phyloP scores from a whole-genome alignment of 2,797 vertebrate species.

The Avahi laniger region DNA sequence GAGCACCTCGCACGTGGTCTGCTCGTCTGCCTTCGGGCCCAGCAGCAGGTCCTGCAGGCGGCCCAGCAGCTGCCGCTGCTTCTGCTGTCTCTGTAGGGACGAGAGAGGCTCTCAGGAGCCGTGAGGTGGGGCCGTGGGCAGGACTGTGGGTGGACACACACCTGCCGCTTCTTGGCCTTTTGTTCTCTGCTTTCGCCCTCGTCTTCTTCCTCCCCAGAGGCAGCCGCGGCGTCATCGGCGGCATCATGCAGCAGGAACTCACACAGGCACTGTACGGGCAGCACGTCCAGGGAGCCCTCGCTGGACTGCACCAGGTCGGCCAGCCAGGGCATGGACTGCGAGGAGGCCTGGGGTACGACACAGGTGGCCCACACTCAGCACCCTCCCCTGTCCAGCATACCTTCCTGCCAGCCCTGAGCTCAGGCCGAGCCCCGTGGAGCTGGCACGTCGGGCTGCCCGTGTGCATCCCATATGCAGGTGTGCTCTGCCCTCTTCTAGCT shows the following conservation, averaged over 20 bases:
- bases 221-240: slow-evolving; percentile 86
- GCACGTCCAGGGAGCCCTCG: slow-evolving; percentile 96
- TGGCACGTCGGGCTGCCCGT: too few relatives aligned
- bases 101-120: neutral
- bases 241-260: slow-evolving; percentile 98
- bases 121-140: fast-evolving
- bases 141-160: neutral
- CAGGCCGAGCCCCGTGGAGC: neutral
- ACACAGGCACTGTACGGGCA: slow-evolving; percentile 98
- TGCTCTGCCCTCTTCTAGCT: neutral
- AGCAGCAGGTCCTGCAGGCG: slow-evolving; percentile 96
- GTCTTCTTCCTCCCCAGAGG: slow-evolving; percentile 93
- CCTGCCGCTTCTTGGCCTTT: slow-evolving; percentile 94
- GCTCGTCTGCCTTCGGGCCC: slow-evolving; percentile 96
- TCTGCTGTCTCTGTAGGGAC: slow-evolving; percentile 92
- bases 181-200: slow-evolving; percentile 98
- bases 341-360: slow-evolving; percentile 90
- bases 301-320: slow-evolving; percentile 98
- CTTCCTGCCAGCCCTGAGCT: fast-evolving
- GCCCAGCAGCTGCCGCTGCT: slow-evolving; percentile 96
- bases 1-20: slow-evolving; percentile 97
- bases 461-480: neutral
- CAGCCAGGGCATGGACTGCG: slow-evolving; percentile 99
- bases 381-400: fast-evolving
- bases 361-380: fast-evolving